These are phyloP conservation scores for Desoria tigrina DNA, from an alignment of 2,888 invertebrate genomes.

Conservation along the genomic window DNA sequence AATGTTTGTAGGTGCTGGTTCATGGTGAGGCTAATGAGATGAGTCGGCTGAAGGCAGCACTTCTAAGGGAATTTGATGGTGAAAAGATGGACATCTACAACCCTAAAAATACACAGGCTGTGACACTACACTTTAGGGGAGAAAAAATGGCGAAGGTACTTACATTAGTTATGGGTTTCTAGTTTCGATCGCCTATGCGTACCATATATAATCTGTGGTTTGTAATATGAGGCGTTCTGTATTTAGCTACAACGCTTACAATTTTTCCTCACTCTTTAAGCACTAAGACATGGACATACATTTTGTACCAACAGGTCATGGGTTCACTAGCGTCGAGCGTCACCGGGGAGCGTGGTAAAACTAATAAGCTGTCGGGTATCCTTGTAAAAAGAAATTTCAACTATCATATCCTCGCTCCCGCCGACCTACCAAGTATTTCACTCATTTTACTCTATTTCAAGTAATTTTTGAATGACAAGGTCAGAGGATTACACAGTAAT, in stretches of 20 bases:
- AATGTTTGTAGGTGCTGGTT: constrained; percentile 80
- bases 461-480: not conserved
- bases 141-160: constrained; percentile 89
- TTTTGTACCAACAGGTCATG: no score
- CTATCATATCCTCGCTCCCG: constrained; percentile 89
- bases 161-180: no score
- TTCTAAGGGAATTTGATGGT: constrained; percentile 83
- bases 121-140: constrained; percentile 90
- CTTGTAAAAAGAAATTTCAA: constrained; percentile 97
- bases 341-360: constrained; percentile 75
- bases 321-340: constrained; percentile 72
- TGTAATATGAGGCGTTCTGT: no score
- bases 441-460: not conserved
- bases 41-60: constrained; percentile 90
- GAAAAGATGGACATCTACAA: constrained; percentile 88
- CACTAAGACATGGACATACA: no score
- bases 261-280: no score
- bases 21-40: constrained; percentile 99
- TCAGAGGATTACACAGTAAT: not conserved
- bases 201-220: no score
- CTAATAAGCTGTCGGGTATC: constrained; percentile 82
- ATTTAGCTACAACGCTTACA: no score
- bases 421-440: constrained; percentile 78
- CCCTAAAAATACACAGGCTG: constrained; percentile 91
- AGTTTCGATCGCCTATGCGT: no score